A percentile compares a stretch with the other conserved stretches of the same genome.
Conservation (phyloP, 2,888 invertebrate species). For the Mesorhabditis spiculigera region DNA sequence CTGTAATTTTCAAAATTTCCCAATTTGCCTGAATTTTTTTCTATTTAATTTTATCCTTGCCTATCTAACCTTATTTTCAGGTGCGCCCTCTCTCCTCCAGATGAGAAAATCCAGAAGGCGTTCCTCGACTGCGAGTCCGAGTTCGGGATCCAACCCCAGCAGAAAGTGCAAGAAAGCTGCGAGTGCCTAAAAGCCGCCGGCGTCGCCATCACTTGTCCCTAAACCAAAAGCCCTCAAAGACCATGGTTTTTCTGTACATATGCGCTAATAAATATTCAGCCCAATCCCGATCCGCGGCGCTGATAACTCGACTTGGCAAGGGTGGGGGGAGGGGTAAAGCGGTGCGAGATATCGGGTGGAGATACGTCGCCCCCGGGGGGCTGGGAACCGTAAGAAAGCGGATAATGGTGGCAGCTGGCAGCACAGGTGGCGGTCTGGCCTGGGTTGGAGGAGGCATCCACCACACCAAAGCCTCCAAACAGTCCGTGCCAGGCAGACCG, state of each 20-base stretch:
- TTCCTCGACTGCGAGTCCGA: slow-evolving; percentile 51
- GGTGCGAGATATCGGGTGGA: too few relatives aligned
- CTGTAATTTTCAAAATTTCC: not conserved
- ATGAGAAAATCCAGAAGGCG: slow-evolving; percentile 40
- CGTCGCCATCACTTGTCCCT: slow-evolving; percentile 26
- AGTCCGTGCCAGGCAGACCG: not conserved
- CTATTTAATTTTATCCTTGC: not conserved
- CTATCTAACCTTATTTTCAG: slow-evolving; percentile 17
- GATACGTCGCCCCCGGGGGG: not conserved
- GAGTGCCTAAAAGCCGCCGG: slow-evolving; percentile 50
- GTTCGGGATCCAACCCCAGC: slow-evolving; percentile 35
- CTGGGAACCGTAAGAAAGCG: slow-evolving; percentile 5
- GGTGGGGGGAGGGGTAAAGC: too few relatives aligned
- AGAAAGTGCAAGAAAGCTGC: slow-evolving; percentile 45
- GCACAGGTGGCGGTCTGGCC: not conserved
- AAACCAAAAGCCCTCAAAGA: slow-evolving; percentile 6
- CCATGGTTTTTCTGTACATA: slow-evolving; percentile 3
- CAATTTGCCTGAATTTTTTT: not conserved
- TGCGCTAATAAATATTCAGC: not conserved
- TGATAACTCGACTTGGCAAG: too few relatives aligned
- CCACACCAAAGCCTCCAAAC: not conserved
- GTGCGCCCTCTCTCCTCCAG: slow-evolving; percentile 52
- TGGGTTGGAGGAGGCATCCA: not conserved
- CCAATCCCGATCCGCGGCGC: too few relatives aligned
- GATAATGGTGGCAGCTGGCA: slow-evolving; percentile 6